These are phyloP conservation scores for Diadromus collaris DNA, from an alignment of 2,888 invertebrate species.

Conservation along the genomic window DNA sequence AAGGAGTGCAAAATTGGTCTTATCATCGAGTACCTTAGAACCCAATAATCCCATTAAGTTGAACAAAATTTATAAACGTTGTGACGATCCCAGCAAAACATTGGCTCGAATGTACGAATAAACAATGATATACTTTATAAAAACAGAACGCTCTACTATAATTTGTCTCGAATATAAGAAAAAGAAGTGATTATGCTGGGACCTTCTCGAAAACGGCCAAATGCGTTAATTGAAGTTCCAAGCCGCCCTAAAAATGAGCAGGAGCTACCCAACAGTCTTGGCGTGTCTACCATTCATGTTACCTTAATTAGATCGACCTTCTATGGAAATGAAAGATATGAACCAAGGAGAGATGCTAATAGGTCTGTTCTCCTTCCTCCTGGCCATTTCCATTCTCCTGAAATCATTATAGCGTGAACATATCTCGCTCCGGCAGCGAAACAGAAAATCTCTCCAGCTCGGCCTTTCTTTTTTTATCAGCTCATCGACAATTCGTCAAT, in stretches of 20 bases:
- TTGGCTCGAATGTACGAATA: not conserved
- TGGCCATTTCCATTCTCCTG: slow-evolving; percentile 71
- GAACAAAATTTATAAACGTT: slow-evolving; percentile 23
- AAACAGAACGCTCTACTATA: not conserved
- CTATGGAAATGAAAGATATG: slow-evolving; percentile 67
- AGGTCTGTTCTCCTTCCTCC: slow-evolving; percentile 69
- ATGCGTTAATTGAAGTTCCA: slow-evolving; percentile 51
- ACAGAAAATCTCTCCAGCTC: slow-evolving; percentile 31
- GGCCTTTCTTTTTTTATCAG: slow-evolving; percentile 1
- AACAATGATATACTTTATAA: not conserved
- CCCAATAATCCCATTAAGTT: slow-evolving; percentile 33
- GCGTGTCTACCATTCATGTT: slow-evolving; percentile 66
- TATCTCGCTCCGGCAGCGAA: slow-evolving; percentile 57
- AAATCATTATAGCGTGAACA: slow-evolving; percentile 70
- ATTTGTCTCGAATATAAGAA: not conserved
- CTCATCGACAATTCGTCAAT: slow-evolving; percentile 31
- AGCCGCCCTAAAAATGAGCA: slow-evolving; percentile 56
- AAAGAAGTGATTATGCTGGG: slow-evolving; percentile 33
- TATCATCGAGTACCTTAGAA: slow-evolving; percentile 29
- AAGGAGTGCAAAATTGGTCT: slow-evolving; percentile 15
- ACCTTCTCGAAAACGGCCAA: slow-evolving; percentile 45
- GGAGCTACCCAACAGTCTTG: slow-evolving; percentile 58
- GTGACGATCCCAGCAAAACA: slow-evolving; percentile 46
- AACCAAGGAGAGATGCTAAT: slow-evolving; percentile 70
- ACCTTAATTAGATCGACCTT: slow-evolving; percentile 68